Evolutionary conservation across 2,888 invertebrate species (phyloP), one percentile per base, ranked within the genome.

Genomic region (Drosophila koepferae): DNA sequence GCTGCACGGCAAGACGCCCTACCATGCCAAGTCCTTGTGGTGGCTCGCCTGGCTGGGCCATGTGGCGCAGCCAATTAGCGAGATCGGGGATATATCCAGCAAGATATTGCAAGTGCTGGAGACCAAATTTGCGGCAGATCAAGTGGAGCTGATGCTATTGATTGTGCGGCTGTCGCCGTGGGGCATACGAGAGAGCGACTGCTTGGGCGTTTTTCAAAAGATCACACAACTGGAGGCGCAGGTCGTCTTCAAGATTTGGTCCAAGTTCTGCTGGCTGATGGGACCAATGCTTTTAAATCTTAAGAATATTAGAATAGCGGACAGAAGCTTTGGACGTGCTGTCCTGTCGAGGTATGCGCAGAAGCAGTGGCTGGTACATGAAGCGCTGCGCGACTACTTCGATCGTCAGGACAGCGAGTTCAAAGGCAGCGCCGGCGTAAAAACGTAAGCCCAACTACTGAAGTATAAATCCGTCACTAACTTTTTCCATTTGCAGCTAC

Each of bases 161-260:
- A 94, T 97, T 71, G 93, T 97, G 67, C 95, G 96, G 0, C 95
- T 96, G 4, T 95, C 97, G 9, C 95, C 96, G 63, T 95, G 96
- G 90, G 98, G 98, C 3, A 94, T 98, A 53, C 95, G 96, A 23
- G 97, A 97, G 89, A 96, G 96, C 6, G 98, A 98, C 94, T 96
- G 92, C 71, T 69, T 92, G 70, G 90, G 91, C 63, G 91, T 92
- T 46, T 92, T 92, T 66, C 91, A 89, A 58, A 91, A 91, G 75
- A 86, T 91, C 43, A 85, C 90, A 43, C 88, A 92, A 81, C 67
- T 90, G 76, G 92, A 92, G 79, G 91, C 89, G 82, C 88, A 89
- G 80, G 89, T 80, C 87, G 90, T 91, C 82, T 91, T 91, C 73
- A 90, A 86, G 78, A 77, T 93, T 63, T 93, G 93, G 93, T 92